Evolutionary conservation across 2,888 invertebrate species (phyloP), one percentile per base, ranked within the genome.

Genomic region (Cylloceria caligata): DNA sequence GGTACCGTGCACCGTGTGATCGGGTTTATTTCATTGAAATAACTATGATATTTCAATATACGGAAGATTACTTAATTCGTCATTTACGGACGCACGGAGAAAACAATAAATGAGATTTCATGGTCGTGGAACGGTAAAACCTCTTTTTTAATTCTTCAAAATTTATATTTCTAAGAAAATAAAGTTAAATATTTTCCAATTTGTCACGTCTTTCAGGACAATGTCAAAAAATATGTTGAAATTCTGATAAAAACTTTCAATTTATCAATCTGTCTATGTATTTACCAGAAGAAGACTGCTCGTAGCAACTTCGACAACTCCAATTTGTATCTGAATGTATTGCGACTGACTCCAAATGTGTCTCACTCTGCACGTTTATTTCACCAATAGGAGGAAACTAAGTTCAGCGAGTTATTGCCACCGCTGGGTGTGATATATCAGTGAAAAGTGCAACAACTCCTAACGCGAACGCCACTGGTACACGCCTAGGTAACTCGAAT

Each of bases 391-490:
- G 27, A n/a, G 16, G 5, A 30, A 60, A 45, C 30, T 39, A 80
- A 67, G 60, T 72, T 76, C 71, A 76, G 72, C 49, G 55, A 52
- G 39, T 72, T 55, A 42, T 47, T 39, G 80, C 39, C 21, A 47
- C 57, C 42, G 55, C 30, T n/a, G 47, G 39, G 36, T 45, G 65
- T 69, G 81, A 82, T 85, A 79, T 80, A 80, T 81, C 77, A 75
- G 77, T 55, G 80, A 85, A 84, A 82, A 85, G 84, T 80, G 79
- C 73, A 85, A 82, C 80, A 85, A 83, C 84, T 85, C 77, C 75
- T 42, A 65, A 76, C 76, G 69, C 67, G 67, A 82, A 67, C 82
- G 80, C 69, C 55, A 82, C 55, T 78, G 73, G 69, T 72, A 39
- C 71, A 78, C 73, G 81, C 67, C 67, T 73, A 73, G 62, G 65